Evolutionary conservation across 2,113 vertebrate genomes (phyloP).

Genomic region (Zosterops lateralis): DNA sequence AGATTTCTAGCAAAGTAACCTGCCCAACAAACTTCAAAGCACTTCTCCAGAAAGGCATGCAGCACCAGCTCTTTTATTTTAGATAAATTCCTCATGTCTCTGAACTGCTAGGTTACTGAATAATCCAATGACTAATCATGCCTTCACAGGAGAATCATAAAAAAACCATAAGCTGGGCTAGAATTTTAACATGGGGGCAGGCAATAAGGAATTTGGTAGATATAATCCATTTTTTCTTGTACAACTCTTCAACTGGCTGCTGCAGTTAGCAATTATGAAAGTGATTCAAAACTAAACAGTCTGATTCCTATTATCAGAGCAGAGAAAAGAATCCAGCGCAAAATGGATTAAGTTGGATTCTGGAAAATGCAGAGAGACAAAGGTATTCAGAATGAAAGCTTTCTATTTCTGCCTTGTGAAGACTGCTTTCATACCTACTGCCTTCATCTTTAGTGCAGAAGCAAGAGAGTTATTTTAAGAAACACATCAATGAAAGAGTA

Average conservation of each 20-base stretch:
- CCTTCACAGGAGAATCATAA: neutral
- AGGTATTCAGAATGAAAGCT: conserved; percentile 21
- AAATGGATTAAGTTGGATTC: neutral
- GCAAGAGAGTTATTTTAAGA: conserved; percentile 48
- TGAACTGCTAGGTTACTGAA: neutral
- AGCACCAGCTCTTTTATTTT: neutral
- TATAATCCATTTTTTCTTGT: neutral
- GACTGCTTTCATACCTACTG: neutral
- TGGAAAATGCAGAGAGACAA: conserved; percentile 17
- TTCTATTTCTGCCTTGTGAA: conserved; percentile 21
- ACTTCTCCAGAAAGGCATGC: neutral
- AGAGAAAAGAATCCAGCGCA: neutral
- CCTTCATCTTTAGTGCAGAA: conserved; percentile 27
- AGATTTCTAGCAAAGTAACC: neutral
- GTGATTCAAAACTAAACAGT: neutral
- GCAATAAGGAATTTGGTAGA: neutral
- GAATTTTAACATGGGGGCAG: neutral
- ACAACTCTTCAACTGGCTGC: neutral
- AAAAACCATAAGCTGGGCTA: neutral
- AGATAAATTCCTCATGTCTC: neutral
- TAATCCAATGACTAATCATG: neutral
- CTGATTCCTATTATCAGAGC: neutral
- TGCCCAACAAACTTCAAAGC: neutral
- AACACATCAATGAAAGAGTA: conserved; percentile 36
- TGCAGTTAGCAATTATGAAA: neutral